These are phyloP conservation scores for Spheniscus mendiculus DNA, from an alignment of 2,113 vertebrate species.

Conservation along the genomic window DNA sequence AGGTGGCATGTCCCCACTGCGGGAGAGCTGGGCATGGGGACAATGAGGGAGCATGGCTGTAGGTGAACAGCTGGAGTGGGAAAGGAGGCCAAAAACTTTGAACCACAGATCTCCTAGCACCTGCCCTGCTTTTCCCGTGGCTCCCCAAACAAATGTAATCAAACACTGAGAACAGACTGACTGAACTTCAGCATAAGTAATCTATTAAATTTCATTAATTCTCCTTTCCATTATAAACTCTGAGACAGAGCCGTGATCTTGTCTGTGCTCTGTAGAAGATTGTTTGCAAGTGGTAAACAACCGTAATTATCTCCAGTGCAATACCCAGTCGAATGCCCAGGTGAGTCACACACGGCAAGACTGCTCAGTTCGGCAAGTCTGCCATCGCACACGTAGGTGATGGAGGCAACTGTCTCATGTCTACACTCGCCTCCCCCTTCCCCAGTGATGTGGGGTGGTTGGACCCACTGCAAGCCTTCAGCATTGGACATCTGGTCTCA, in stretches of 20 bases:
- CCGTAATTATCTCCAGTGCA: neutral
- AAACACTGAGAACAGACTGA: neutral
- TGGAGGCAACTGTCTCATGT: neutral
- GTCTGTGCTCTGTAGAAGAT: neutral
- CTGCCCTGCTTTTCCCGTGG: accelerated
- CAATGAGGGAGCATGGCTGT: neutral
- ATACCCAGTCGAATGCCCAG: neutral
- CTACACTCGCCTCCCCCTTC: neutral
- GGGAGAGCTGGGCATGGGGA: accelerated
- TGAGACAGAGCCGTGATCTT: neutral
- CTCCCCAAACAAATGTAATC: neutral
- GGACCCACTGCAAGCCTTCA: neutral
- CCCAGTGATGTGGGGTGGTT: accelerated
- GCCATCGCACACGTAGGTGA: accelerated
- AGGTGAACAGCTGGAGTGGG: neutral
- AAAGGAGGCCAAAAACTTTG: neutral
- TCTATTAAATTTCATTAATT: neutral
- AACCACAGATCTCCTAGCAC: neutral
- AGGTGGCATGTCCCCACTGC: neutral
- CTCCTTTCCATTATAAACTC: neutral
- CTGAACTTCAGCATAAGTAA: neutral
- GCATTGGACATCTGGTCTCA: accelerated
- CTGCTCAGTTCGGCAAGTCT: neutral
- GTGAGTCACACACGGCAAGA: accelerated
- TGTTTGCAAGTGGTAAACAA: neutral